Evolutionary conservation across 2,888 invertebrate genomes (phyloP).

Genomic region (Orthosia gothica): DNA sequence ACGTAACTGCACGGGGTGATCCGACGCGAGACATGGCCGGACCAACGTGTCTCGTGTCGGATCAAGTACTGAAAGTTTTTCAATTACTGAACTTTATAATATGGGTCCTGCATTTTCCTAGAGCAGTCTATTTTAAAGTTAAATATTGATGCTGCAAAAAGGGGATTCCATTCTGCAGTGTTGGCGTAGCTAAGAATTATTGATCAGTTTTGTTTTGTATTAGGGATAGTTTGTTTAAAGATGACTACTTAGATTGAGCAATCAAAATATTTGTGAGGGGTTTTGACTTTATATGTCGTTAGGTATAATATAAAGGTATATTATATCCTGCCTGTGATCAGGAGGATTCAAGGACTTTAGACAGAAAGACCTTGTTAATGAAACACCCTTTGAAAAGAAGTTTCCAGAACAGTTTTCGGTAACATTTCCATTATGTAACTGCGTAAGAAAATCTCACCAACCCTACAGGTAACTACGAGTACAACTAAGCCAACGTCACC

Average conservation of each 20-base stretch:
- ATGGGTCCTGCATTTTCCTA: slow-evolving; percentile 13
- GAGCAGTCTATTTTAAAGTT: slow-evolving; percentile 20
- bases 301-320: background rate
- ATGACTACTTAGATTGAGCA: background rate
- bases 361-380: too few relatives aligned
- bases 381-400: background rate
- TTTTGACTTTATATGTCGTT: background rate
- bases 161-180: background rate
- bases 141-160: background rate
- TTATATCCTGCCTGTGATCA: background rate
- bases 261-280: background rate
- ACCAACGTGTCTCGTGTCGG: slow-evolving; percentile 15
- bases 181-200: background rate
- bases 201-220: background rate
- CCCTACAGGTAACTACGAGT: slow-evolving; percentile 69
- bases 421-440: slow-evolving; percentile 44
- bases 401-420: slow-evolving; percentile 29
- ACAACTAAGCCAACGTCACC: slow-evolving; percentile 75
- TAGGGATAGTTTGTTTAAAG: background rate
- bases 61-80: slow-evolving; percentile 41
- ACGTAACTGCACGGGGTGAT: slow-evolving; percentile 29
- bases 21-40: slow-evolving; percentile 4
- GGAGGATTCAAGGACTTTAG: background rate
- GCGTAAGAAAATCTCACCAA: slow-evolving; percentile 46
- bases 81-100: slow-evolving; percentile 40